phyloP scores from a whole-genome alignment of 2,888 invertebrate genomes.

The Apotomis turbidana region DNA sequence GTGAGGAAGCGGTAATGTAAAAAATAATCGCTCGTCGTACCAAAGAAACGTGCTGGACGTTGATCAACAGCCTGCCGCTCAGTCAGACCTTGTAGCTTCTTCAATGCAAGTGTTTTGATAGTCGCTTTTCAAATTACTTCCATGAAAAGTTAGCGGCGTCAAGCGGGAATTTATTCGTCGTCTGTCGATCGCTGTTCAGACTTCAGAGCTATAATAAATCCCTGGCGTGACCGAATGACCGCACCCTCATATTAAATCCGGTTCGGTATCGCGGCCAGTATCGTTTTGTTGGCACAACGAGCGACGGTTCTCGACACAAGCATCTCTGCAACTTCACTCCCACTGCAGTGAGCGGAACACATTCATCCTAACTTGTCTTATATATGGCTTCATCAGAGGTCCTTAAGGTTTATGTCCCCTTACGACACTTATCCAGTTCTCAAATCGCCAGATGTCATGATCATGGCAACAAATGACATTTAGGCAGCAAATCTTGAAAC shows the following conservation, averaged over 20 bases:
- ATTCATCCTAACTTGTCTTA: background rate
- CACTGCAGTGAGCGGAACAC: conserved; percentile 4
- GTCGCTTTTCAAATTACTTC: background rate
- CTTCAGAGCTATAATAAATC: no score
- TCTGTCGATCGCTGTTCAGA: no score
- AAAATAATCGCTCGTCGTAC: conserved; percentile 4
- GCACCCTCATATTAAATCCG: no score
- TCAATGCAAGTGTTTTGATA: no score
- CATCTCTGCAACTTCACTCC: conserved; percentile 13
- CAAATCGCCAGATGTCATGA: no score
- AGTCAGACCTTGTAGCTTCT: no score
- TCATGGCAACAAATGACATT: background rate
- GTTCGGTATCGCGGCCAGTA: background rate
- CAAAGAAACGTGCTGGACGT: background rate
- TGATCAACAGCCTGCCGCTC: no score
- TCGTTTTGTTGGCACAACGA: conserved; percentile 11
- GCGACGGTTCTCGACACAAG: conserved; percentile 25
- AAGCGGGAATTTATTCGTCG: no score
- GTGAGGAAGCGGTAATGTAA: conserved; percentile 40
- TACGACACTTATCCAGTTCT: background rate
- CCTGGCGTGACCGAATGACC: no score
- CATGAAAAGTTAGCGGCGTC: no score
- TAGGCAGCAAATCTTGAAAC: background rate
- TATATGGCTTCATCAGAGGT: background rate
- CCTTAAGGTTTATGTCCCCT: background rate